These are phyloP conservation scores for Blastobasis lacticolella DNA, from an alignment of 2,888 invertebrate species.

Conservation along the genomic window DNA sequence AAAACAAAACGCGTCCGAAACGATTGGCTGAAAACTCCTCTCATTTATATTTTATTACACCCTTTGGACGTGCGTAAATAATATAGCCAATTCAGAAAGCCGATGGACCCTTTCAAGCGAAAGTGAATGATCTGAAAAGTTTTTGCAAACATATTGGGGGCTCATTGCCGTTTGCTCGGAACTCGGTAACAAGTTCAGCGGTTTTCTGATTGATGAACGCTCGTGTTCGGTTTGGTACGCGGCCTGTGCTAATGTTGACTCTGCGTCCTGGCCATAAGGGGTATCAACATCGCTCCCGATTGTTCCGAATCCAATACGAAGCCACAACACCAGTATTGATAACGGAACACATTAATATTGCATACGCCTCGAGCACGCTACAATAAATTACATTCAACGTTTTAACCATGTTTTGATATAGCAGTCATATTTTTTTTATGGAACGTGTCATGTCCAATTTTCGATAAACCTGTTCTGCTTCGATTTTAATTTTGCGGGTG, in stretches of 20 bases:
- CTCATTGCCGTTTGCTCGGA: constrained; percentile 51
- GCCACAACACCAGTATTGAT: constrained; percentile 46
- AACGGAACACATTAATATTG: constrained; percentile 48
- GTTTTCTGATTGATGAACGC: constrained; percentile 64
- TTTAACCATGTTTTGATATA: not conserved
- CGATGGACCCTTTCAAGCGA: constrained; percentile 42
- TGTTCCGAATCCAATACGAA: constrained; percentile 9
- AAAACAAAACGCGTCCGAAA: too few relatives aligned
- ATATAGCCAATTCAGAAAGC: constrained; percentile 4
- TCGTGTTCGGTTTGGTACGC: constrained; percentile 19
- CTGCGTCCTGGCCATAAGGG: not conserved
- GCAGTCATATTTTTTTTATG: not conserved
- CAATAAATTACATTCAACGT: constrained; percentile 1
- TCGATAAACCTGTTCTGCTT: not conserved
- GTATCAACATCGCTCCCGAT: not conserved
- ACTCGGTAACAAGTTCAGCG: constrained; percentile 66
- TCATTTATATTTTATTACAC: too few relatives aligned
- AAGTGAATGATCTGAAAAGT: constrained; percentile 70
- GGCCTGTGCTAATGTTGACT: constrained; percentile 1
- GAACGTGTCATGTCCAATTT: not conserved
- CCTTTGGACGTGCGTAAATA: not conserved
- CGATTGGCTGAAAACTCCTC: too few relatives aligned
- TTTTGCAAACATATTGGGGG: constrained; percentile 51
- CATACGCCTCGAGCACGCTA: constrained; percentile 16
- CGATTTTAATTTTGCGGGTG: too few relatives aligned